Evolutionary conservation across 2,113 vertebrate species (phyloP), one percentile per base, ranked within the genome.

Genomic region (Columbina picui): DNA sequence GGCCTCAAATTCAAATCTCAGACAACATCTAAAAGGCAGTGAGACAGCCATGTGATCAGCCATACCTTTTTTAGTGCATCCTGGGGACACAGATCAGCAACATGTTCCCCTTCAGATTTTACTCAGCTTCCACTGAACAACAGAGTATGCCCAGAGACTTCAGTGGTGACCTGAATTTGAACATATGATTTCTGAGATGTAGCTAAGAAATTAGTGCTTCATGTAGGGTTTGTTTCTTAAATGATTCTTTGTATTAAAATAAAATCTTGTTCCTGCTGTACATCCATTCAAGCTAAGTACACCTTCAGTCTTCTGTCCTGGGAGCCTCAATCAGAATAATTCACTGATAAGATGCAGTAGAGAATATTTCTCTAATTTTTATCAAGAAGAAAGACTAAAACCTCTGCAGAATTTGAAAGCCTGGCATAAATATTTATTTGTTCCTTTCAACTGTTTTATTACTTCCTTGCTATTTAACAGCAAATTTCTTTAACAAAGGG

Each of bases 371-470:
- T 75, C 25, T 84, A 45, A 38, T 57, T 82, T 90, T 81, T 70
- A n/a, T 84, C 56, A 53, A 52, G 17, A 89, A 63, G 17, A 77
- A 80, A 89, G 73, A 49, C 38, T 79, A 67, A 87, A 73, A 71
- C 12, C 67, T 15, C 52, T 71, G 23, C 65, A 84, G 43, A 32
- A 19, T 84, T 82, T 89, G 19, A 9, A 90, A 93, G 39, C 34
- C 59, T 43, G 22, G 52, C 53, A 73, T 80, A 87, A 93, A 92
- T 63, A 61, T 91, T 95, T 92, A 92, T 93, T 94, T 82, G 45
- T 50, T 89, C 59, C n/a, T 93, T 96, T 96, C 59, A 80, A 90
- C 56, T 70, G 27, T 91, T 93, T 92, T 80, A 94, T 91, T 95
- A 80, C 69, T 97, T 96, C 87, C 78, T 96, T 87, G 57, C 34